Evolutionary conservation across 2,888 invertebrate genomes (phyloP), one percentile per base, ranked within the genome.

Genomic region (Teleogryllus oceanicus): DNA sequence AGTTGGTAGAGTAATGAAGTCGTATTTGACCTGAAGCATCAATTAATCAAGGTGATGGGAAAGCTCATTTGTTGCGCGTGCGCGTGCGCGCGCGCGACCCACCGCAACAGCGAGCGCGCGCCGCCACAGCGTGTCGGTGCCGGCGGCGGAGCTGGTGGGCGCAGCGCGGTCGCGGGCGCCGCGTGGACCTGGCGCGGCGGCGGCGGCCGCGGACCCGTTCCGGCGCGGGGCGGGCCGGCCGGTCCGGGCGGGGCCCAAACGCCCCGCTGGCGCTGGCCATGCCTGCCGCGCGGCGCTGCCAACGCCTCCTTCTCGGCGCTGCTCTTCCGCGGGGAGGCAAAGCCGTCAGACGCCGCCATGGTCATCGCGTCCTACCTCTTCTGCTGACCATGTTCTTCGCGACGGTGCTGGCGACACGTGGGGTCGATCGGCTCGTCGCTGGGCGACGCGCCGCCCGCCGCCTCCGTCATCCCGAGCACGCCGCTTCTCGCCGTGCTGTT

Each of bases 251-350:
- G n/a, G n/a, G n/a, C n/a, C n/a, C n/a, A n/a, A n/a, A n/a, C n/a
- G n/a, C n/a, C n/a, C 81, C 80, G 16, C 78, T 80, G 0, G 78
- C 51, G 1, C 78, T 74, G 13, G 16, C 78, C 10, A 49, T 78
- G 5, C n/a, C 75, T 62, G 16, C 50, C 80, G 13, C 80, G 78
- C 83, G 87, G 49, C 85, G 87, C 24, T 87, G 87, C 88, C 18
- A 87, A 87, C 75, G 86, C 86, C n/a, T 87, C 86, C 80, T 86
- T 87, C 79, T 86, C 87, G 2, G 85, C 88, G 4, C 85, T 88
- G 80, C 85, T 88, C 83, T 88, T 88, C 83, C 85, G 88, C 4
- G 89, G 89, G 82, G 89, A 89, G 89, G 89, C 83, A 86, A 88
- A 80, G 88, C 89, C 0, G 88, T 89, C 49, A 89, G 82, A 89